Evolutionary conservation across 2,113 vertebrate genomes (phyloP).

Genomic region (Aegithalos caudatus): DNA sequence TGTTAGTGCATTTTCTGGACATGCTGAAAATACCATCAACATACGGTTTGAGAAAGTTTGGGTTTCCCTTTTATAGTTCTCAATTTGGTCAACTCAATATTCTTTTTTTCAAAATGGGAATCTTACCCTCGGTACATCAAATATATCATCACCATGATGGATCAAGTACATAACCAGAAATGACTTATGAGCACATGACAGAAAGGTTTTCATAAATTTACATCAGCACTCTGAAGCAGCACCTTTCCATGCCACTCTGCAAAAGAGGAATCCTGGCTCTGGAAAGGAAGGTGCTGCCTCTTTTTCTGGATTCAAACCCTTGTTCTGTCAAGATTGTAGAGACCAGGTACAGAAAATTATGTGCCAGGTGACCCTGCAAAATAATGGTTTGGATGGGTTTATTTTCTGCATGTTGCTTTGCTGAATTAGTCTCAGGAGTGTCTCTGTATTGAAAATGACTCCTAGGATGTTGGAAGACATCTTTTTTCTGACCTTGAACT

Average conservation of each 20-base stretch:
- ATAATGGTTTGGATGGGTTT: neutral
- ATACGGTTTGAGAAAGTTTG: too few species aligned
- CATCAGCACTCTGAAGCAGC: neutral
- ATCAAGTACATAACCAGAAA: neutral
- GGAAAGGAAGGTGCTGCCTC: neutral
- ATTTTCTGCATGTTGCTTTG: neutral
- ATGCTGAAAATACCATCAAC: neutral
- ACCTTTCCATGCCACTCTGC: neutral
- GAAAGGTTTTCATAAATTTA: neutral
- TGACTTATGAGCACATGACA: neutral
- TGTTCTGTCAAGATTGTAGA: fast-evolving
- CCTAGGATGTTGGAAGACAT: too few species aligned
- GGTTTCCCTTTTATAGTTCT: neutral
- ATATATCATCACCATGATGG: neutral
- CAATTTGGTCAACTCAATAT: neutral
- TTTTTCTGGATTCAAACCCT: neutral
- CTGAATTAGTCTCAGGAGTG: too few species aligned
- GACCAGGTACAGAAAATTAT: neutral
- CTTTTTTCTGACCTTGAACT: too few species aligned
- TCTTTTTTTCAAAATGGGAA: neutral
- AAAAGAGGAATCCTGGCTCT: neutral
- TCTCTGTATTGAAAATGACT: too few species aligned
- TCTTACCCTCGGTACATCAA: fast-evolving
- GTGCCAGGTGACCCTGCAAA: neutral
- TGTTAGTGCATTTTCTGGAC: neutral